Evolutionary conservation across 2,113 vertebrate genomes (phyloP), one percentile per base, ranked within the genome.

Genomic region (Corvus moneduloides): DNA sequence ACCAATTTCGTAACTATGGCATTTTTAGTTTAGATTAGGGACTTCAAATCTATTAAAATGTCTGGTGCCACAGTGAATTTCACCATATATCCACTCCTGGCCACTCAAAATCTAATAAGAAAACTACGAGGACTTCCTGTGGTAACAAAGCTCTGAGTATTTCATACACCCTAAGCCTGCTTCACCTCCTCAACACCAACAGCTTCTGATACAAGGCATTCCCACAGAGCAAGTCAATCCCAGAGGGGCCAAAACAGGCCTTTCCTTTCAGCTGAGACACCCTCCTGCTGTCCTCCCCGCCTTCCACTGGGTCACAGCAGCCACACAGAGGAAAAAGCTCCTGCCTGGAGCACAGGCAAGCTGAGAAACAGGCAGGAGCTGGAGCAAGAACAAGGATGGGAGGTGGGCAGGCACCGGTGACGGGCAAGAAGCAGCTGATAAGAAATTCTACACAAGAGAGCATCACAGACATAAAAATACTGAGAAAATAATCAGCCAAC

Each of bases 1-100:
- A 66, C 2, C 6, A 5, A 16, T 69, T 80, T 76, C 1, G 0
- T 23, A 74, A 55, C 37, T 19, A 33, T 3, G 23, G n/a, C 5
- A 3, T 9, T 69, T 84, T 67, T 62, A 11, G 0, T 83, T 74
- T 48, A 79, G 30, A 62, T 21, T 59, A 73, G 4, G 16, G 46
- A 55, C 48, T 39, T 37, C 19, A 85, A 85, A 62, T 37, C 48
- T 49, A 14, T 37, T 30, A 37, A 28, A 49, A 67, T 5, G 12
- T 28, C n/a, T 88, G 39, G 15, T 61, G 59, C 20, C 51, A 76
- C 54, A 43, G 30, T 32, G 46, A 66, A 73, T 69, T 66, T 83
- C 59, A 72, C 16, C 56, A 68, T 16, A 56, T 43, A 72, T 2
- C 64, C 46, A 56, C 17, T 67, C 52, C 48, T 32, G 58, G 62